These are phyloP conservation scores for Malthinus seriepunctatus DNA, from an alignment of 2,888 invertebrate species.

Conservation along the genomic window DNA sequence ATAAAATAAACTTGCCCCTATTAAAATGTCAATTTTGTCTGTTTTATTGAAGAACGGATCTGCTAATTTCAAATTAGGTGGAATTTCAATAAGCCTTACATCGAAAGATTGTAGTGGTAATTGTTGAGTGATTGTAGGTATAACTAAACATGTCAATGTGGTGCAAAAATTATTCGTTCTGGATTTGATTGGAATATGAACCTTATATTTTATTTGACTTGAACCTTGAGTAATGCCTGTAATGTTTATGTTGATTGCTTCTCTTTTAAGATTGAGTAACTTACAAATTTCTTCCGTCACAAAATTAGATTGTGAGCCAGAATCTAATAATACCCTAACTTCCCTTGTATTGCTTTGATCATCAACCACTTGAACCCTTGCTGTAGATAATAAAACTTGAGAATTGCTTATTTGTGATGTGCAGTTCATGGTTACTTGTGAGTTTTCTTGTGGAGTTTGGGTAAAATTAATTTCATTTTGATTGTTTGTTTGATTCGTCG, in stretches of 20 bases:
- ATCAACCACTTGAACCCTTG: neutral
- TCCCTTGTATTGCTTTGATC: neutral
- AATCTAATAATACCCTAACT: too few relatives aligned
- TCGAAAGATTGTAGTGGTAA: neutral
- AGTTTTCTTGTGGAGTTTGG: too few relatives aligned
- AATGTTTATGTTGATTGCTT: neutral
- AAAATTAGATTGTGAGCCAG: too few relatives aligned
- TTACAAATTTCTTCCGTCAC: too few relatives aligned
- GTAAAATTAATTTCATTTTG: too few relatives aligned
- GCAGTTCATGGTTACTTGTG: too few relatives aligned
- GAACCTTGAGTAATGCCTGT: neutral
- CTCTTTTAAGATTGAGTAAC: too few relatives aligned
- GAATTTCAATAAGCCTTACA: neutral
- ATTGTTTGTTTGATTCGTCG: too few relatives aligned
- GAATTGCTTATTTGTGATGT: too few relatives aligned
- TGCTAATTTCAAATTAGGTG: constrained; percentile 14
- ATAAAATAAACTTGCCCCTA: constrained; percentile 3
- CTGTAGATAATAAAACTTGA: neutral
- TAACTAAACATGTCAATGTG: neutral
- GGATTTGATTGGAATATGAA: neutral
- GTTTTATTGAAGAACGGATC: constrained; percentile 14
- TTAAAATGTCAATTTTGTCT: neutral
- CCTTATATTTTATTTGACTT: neutral
- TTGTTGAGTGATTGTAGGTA: neutral
- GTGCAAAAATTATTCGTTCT: neutral